These are phyloP conservation scores for Sitophilus oryzae DNA, from an alignment of 1,140 invertebrate species.

Conservation along the genomic window DNA sequence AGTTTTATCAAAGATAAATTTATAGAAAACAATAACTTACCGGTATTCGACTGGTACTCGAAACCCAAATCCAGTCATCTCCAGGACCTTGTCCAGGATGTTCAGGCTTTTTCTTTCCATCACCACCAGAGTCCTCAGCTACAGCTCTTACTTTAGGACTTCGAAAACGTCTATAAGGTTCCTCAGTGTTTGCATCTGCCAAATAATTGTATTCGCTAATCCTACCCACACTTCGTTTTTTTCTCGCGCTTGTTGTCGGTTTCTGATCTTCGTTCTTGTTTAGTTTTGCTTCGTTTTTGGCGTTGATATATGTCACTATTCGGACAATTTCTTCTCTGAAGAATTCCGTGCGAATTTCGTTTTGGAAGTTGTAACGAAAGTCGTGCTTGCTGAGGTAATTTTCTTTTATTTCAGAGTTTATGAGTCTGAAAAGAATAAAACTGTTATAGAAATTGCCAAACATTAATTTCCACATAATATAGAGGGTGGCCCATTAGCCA, in stretches of 20 bases:
- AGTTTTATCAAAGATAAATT: too few relatives aligned
- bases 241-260: slow-evolving; percentile 15
- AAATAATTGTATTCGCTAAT: slow-evolving; percentile 37
- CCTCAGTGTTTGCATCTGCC: slow-evolving; percentile 40
- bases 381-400: slow-evolving; percentile 35
- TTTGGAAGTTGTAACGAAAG: slow-evolving; percentile 33
- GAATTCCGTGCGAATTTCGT: slow-evolving; percentile 27
- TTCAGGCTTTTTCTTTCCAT: slow-evolving; percentile 50
- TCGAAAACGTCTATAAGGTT: slow-evolving; percentile 61
- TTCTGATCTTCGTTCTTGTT: neutral
- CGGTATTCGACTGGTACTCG: slow-evolving; percentile 70
- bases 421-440: slow-evolving; percentile 26
- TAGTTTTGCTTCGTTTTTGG: neutral
- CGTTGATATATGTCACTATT: slow-evolving; percentile 28
- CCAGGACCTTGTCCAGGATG: slow-evolving; percentile 55
- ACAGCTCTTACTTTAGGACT: slow-evolving; percentile 57
- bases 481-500: too few relatives aligned
- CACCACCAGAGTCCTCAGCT: slow-evolving; percentile 57
- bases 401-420: slow-evolving; percentile 37
- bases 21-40: too few relatives aligned
- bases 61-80: slow-evolving; percentile 71
- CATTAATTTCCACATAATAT: too few relatives aligned
- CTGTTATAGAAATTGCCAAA: too few relatives aligned
- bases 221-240: slow-evolving; percentile 25
- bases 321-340: slow-evolving; percentile 33